Evolutionary conservation across 2,888 invertebrate species (phyloP).

Genomic region (Norana najaformis): DNA sequence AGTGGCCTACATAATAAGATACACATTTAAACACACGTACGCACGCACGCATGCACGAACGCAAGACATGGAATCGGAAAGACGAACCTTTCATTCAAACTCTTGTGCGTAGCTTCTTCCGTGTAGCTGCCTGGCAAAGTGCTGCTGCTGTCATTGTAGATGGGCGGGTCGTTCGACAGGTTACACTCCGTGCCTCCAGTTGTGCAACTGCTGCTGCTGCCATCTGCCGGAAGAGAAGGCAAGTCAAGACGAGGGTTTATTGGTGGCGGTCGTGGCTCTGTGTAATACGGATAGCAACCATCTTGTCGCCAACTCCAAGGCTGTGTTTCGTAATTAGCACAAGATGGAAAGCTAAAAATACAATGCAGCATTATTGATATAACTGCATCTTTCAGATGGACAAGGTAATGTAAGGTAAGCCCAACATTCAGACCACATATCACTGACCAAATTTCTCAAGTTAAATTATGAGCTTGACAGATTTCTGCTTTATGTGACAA

Average conservation of each 20-base stretch:
- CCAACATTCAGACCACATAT: too few relatives aligned
- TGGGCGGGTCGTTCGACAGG: conserved; percentile 2
- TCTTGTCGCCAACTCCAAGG: conserved; percentile 32
- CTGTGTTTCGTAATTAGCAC: conserved; percentile 31
- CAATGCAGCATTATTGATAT: neutral
- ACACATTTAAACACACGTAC: neutral
- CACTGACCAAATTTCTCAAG: neutral
- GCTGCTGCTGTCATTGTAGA: conserved; percentile 3
- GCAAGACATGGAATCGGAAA: too few relatives aligned
- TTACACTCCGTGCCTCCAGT: neutral
- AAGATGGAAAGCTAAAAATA: conserved; percentile 23
- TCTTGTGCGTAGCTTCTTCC: neutral
- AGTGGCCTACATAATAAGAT: neutral
- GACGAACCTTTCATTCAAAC: neutral
- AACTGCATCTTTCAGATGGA: neutral
- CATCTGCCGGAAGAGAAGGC: conserved; percentile 1
- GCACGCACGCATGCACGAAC: neutral
- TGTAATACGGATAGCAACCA: conserved; percentile 30
- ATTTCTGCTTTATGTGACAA: neutral
- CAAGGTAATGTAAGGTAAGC: neutral
- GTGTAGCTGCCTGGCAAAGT: neutral
- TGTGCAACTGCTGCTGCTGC: conserved; percentile 24
- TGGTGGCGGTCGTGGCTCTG: neutral
- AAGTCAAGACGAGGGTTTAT: neutral
- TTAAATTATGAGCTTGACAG: neutral